Evolutionary conservation across 2,888 invertebrate species (phyloP), one percentile per base, ranked within the genome.

Genomic region (Phlogophora meticulosa): DNA sequence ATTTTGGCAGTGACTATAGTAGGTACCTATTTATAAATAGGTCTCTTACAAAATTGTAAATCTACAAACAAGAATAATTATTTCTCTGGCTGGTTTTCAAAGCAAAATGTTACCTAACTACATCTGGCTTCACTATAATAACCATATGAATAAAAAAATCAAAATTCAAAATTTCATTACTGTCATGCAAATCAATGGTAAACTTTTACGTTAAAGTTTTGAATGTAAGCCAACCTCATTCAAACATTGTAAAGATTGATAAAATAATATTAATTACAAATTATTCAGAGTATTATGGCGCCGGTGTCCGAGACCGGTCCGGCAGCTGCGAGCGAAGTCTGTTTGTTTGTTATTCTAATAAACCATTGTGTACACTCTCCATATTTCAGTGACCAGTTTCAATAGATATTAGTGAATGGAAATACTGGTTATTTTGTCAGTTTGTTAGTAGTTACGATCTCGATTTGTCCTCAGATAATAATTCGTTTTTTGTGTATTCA

Each of bases 261-360:
- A 52, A 72, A 76, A 73, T 76, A 76, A 67, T 68, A 78, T 60
- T 78, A 76, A 73, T 78, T 68, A 73, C 60, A 69, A 66, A 72
- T 74, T 58, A 80, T 72, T 78, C 66, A 67, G 61, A 61, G 65
- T 53, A 78, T 53, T 52, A 52, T 61, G 46, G 34, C 64, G 64
- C 65, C 65, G 75, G 59, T 78, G 71, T 57, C 48, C 67, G 51
- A 65, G 89, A 92, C 93, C 91, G 92, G 92, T 92, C 89, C 89
- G 79, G 93, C 93, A 93, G 93, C 92, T 93, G 93, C 81, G 84
- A 61, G 64, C 78, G 74, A 71, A 70, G 81, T 80, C 80, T 78
- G 78, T 81, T 74, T 81, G 83, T 82, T 80, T 84, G 82, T 86
- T 83, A 88, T 88, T 87, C 83, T 88, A 87, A 88, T 88, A 85